phyloP scores from a whole-genome alignment of 2,113 vertebrate genomes.

The Mungos mungo region DNA sequence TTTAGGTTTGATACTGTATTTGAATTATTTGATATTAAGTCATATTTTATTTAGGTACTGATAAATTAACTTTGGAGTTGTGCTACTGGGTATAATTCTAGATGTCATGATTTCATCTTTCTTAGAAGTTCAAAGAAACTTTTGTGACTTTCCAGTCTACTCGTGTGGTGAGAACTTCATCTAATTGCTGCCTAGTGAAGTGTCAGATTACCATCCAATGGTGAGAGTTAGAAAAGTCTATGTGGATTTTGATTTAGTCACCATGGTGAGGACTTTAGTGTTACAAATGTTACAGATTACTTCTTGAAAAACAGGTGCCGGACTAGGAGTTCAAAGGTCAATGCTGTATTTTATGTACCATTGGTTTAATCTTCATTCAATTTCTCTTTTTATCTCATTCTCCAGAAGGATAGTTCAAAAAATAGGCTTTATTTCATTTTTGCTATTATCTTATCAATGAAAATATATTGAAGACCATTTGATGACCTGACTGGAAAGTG shows the following conservation, averaged over 20 bases:
- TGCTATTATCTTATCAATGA: constrained; percentile 10
- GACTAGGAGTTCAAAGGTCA: neutral
- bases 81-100: neutral
- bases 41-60: neutral
- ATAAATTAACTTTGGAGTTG: neutral
- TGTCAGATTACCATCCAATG: neutral
- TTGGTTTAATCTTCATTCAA: constrained; percentile 6
- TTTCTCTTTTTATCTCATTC: neutral
- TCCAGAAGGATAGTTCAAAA: neutral
- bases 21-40: neutral
- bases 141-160: neutral
- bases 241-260: neutral
- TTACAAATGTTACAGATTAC: neutral
- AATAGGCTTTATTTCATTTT: neutral
- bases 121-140: neutral
- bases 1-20: neutral
- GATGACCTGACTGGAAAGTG: neutral
- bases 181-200: neutral
- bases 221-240: neutral
- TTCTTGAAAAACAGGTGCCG: neutral
- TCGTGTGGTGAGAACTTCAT: neutral
- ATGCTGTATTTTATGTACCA: constrained; percentile 15
- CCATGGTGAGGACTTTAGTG: neutral
- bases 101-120: neutral
- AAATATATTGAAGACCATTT: neutral